Evolutionary conservation across 2,888 invertebrate species (phyloP).

Genomic region (Pseudoips prasinana): DNA sequence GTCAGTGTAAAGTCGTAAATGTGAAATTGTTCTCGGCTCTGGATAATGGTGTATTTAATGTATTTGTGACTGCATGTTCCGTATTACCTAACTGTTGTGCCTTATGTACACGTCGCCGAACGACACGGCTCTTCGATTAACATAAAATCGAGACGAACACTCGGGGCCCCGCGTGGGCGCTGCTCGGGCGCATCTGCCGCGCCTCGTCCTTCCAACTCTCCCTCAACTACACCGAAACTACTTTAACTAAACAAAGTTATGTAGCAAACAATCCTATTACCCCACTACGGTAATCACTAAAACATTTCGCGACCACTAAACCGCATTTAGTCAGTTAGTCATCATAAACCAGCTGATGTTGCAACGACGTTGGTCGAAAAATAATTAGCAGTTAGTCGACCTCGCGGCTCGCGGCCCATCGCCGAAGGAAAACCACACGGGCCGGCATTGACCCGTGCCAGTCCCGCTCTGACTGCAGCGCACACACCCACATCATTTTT

Average conservation of each 20-base stretch:
- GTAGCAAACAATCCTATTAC: conserved; percentile 30
- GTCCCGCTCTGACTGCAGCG: conserved; percentile 21
- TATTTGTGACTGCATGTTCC: conserved; percentile 52
- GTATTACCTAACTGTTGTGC: conserved; percentile 55
- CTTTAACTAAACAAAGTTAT: conserved; percentile 28
- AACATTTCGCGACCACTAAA: conserved; percentile 54
- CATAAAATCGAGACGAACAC: conserved; percentile 70
- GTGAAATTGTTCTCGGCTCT: conserved; percentile 67
- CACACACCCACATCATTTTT: neutral
- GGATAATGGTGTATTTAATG: conserved; percentile 67
- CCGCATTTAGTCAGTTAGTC: conserved; percentile 57
- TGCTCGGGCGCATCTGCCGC: conserved; percentile 41
- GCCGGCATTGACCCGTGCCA: conserved; percentile 68
- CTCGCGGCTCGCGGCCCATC: conserved; percentile 45
- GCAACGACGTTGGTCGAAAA: conserved; percentile 63
- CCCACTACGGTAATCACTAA: conserved; percentile 39
- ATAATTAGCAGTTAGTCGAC: conserved; percentile 73
- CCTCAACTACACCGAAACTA: neutral
- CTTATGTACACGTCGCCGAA: conserved; percentile 48
- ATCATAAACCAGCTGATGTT: conserved; percentile 54
- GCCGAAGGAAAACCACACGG: conserved; percentile 63
- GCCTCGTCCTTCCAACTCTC: conserved; percentile 20
- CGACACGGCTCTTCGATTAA: conserved; percentile 81
- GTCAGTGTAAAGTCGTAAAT: conserved; percentile 72
- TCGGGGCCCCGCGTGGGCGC: conserved; percentile 68